A percentile compares a stretch with the other conserved stretches of the same genome.
Evolutionary conservation across 2,797 vertebrate species (phyloP).

Genomic region (Gymnodraco acuticeps): DNA sequence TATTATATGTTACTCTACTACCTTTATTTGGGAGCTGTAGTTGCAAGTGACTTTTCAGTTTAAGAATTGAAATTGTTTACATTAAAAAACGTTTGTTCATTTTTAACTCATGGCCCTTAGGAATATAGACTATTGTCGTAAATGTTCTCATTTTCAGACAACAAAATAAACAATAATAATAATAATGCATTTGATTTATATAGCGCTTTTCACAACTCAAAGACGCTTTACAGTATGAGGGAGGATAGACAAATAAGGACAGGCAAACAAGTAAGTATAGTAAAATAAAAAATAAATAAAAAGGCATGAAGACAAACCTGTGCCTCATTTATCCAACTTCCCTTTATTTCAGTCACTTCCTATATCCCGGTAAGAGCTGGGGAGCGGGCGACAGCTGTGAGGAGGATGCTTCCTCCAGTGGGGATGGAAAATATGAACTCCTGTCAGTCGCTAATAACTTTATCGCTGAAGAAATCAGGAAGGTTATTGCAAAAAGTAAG

Average conservation of each 20-base stretch:
- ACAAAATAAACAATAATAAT: too few species aligned
- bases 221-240: too few species aligned
- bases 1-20: background rate
- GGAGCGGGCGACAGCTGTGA: conserved; percentile 78
- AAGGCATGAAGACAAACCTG: too few species aligned
- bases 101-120: too few species aligned
- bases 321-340: background rate
- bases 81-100: background rate
- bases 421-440: conserved; percentile 96
- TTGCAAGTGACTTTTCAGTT: background rate
- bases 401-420: conserved; percentile 85
- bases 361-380: conserved; percentile 92
- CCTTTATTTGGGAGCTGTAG: background rate
- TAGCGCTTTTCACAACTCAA: too few species aligned
- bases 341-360: conserved; percentile 87
- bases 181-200: too few species aligned
- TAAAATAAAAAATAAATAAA: too few species aligned
- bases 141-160: too few species aligned
- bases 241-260: too few species aligned
- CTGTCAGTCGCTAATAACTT: conserved; percentile 91
- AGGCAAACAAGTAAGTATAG: too few species aligned
- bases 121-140: too few species aligned
- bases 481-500: conserved; percentile 92
- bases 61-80: background rate
- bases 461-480: conserved; percentile 91